Conservation (phyloP, 2,888 invertebrate genomes). For the Cephonodes hylas region DNA sequence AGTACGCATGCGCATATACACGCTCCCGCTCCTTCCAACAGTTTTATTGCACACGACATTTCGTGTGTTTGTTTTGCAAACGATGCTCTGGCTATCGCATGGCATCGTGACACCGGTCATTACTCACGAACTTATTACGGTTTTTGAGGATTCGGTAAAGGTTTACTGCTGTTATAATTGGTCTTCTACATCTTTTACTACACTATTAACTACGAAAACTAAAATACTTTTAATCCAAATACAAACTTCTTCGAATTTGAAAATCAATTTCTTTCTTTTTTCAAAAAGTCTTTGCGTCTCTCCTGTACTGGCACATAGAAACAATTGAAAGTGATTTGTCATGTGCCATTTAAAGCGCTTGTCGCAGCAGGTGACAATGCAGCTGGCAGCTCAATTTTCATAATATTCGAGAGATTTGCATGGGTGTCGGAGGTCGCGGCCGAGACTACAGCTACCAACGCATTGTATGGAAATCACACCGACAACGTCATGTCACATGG, state of each 20-base stretch:
- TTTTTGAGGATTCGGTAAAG: background rate
- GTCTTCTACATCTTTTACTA: background rate
- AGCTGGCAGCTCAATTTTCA: background rate
- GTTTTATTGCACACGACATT: constrained; percentile 52
- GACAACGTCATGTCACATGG: constrained; percentile 31
- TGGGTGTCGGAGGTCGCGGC: constrained; percentile 37
- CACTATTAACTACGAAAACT: too few relatives aligned
- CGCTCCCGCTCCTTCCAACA: constrained; percentile 23
- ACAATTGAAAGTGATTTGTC: background rate
- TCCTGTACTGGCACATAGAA: background rate
- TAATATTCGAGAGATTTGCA: constrained; percentile 6
- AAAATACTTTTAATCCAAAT: too few relatives aligned
- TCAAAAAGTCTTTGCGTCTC: too few relatives aligned
- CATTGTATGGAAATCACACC: constrained; percentile 75
- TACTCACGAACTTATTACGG: background rate
- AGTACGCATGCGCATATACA: constrained; percentile 18
- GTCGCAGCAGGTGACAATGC: background rate
- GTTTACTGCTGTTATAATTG: background rate
- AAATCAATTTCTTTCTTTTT: too few relatives aligned
- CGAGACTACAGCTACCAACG: constrained; percentile 60
- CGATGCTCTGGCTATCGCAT: background rate
- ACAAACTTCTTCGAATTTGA: too few relatives aligned
- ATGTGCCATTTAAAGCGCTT: background rate
- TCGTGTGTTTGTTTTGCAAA: constrained; percentile 30
- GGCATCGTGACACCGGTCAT: background rate